These are phyloP conservation scores for Macrobrachium nipponense DNA, from an alignment of 1,140 invertebrate species.

Conservation along the genomic window DNA sequence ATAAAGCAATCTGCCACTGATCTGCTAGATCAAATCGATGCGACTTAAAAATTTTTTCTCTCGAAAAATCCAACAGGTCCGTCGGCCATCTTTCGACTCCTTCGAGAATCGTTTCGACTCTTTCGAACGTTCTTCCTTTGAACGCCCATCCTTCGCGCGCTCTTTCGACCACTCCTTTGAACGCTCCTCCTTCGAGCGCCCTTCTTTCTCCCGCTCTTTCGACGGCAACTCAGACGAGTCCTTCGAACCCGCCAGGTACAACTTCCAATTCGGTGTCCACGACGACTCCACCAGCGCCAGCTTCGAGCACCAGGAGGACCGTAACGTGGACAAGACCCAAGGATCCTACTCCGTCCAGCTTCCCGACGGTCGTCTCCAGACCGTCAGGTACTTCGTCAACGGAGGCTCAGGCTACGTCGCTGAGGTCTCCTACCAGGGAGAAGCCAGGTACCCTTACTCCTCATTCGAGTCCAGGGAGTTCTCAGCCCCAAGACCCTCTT, in stretches of 20 bases:
- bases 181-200: no score
- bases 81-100: no score
- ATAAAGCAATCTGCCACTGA: no score
- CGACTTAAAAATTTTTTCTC: no score
- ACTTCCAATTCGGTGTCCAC: background rate
- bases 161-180: background rate
- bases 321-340: slow-evolving; percentile 22
- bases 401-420: slow-evolving; percentile 44
- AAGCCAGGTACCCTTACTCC: slow-evolving; percentile 28
- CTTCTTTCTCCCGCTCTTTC: no score
- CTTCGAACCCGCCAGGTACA: background rate
- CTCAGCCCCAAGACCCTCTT: background rate
- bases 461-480: slow-evolving; percentile 24
- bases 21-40: no score
- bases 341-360: slow-evolving; percentile 37
- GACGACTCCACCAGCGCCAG: background rate
- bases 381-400: slow-evolving; percentile 28
- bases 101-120: background rate
- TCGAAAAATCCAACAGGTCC: no score
- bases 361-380: slow-evolving; percentile 35
- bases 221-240: no score
- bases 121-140: background rate
- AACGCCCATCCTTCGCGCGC: background rate
- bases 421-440: slow-evolving; percentile 35
- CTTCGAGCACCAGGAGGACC: slow-evolving; percentile 33